Conservation (phyloP, 2,113 vertebrate genomes). For the Oryzias curvinotus region DNA sequence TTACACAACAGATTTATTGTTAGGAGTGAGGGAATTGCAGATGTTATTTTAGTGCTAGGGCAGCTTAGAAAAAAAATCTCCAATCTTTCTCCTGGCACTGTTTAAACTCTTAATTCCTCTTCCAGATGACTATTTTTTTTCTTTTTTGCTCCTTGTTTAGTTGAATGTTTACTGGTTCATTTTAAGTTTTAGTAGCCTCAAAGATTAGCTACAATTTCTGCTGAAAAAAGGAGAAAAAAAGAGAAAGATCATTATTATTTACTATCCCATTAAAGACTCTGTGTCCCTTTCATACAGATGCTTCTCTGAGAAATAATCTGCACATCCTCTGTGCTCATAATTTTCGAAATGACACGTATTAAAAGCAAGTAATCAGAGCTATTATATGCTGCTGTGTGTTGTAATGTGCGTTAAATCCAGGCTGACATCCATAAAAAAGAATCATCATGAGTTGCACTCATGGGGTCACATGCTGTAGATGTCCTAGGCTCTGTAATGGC, state of each 20-base stretch:
- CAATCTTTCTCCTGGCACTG: slow-evolving; percentile 49
- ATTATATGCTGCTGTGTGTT: slow-evolving; percentile 15
- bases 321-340: slow-evolving; percentile 5
- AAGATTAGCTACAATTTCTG: background rate
- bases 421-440: slow-evolving; percentile 1
- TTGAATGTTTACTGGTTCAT: slow-evolving; percentile 1
- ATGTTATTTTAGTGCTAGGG: slow-evolving; percentile 53
- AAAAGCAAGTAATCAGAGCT: slow-evolving; percentile 16
- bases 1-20: slow-evolving; percentile 22
- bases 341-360: slow-evolving; percentile 17
- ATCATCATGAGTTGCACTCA: background rate
- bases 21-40: slow-evolving; percentile 35
- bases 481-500: slow-evolving; percentile 47
- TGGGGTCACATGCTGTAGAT: slow-evolving; percentile 38
- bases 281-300: slow-evolving; percentile 15
- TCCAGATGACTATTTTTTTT: slow-evolving; percentile 18
- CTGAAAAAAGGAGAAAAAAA: background rate
- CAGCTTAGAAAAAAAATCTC: slow-evolving; percentile 58
- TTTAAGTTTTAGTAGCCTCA: no score
- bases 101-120: slow-evolving; percentile 44
- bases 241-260: background rate
- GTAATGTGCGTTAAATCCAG: slow-evolving; percentile 1
- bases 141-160: slow-evolving; percentile 26
- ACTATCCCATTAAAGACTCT: background rate
- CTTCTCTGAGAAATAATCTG: slow-evolving; percentile 12